Conservation (phyloP, 2,113 vertebrate species). For the Brachyhypopomus gauderio region DNA sequence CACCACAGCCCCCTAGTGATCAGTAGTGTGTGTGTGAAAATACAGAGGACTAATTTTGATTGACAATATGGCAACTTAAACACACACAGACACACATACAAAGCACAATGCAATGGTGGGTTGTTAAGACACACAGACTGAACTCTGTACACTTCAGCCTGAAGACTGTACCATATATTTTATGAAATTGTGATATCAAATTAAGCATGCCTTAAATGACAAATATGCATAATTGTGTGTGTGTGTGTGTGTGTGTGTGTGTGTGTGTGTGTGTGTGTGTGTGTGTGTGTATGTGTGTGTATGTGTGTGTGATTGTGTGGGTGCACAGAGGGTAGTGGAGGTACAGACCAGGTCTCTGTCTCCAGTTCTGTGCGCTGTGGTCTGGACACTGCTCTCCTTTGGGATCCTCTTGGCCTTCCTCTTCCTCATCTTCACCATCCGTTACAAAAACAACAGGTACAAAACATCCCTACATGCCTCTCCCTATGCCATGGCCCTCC, state of each 20-base stretch:
- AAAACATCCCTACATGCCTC: neutral
- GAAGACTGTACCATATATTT: neutral
- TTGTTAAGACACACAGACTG: neutral
- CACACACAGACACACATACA: neutral
- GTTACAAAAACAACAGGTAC: slow-evolving; percentile 94
- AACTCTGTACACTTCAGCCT: neutral
- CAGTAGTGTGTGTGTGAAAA: no score
- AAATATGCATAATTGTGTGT: neutral
- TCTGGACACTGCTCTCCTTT: slow-evolving; percentile 87
- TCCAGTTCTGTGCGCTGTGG: slow-evolving; percentile 78
- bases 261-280: slow-evolving; percentile 49
- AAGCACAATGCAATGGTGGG: no score
- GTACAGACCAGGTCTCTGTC: slow-evolving; percentile 61
- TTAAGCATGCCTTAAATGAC: neutral
- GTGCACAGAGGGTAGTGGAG: slow-evolving; percentile 62
- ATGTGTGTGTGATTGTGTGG: slow-evolving; percentile 53
- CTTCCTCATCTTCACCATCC: slow-evolving; percentile 90
- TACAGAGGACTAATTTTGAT: no score
- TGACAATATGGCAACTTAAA: neutral
- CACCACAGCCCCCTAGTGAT: no score
- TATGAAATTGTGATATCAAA: slow-evolving; percentile 2
- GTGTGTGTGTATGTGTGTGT: slow-evolving; percentile 19
- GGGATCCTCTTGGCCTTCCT: slow-evolving; percentile 84
- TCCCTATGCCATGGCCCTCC: neutral
- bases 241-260: slow-evolving; percentile 39